A percentile compares a stretch with the other conserved stretches of the same genome.
These are phyloP conservation scores for Mythimna impura DNA, from an alignment of 2,888 invertebrate species.

Conservation along the genomic window DNA sequence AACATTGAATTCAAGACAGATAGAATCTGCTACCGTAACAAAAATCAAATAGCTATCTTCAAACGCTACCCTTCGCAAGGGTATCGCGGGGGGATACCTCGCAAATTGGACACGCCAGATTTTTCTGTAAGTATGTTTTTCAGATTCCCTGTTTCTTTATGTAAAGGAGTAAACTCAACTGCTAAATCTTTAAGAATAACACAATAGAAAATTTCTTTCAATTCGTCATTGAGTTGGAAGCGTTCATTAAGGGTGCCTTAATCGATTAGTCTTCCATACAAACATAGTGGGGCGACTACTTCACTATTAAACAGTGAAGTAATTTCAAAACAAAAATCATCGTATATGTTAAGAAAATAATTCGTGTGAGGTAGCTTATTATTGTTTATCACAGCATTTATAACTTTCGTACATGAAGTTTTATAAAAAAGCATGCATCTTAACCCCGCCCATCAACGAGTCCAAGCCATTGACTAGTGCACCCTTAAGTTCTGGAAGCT, in stretches of 20 bases:
- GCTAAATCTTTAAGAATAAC: conserved; percentile 51
- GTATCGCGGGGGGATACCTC: conserved; percentile 48
- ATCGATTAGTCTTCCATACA: too few relatives aligned
- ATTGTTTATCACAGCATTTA: too few relatives aligned
- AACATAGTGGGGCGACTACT: too few relatives aligned
- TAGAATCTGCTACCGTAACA: conserved; percentile 49
- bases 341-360: too few relatives aligned
- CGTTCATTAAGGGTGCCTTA: conserved; percentile 33
- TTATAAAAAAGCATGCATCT: too few relatives aligned
- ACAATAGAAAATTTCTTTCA: conserved; percentile 32
- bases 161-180: conserved; percentile 35
- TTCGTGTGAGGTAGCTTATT: too few relatives aligned
- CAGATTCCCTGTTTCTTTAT: conserved; percentile 57
- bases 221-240: conserved; percentile 32
- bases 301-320: too few relatives aligned
- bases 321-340: too few relatives aligned
- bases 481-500: conserved; percentile 15
- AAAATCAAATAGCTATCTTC: conserved; percentile 58
- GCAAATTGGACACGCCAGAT: conserved; percentile 71
- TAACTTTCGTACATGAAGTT: too few relatives aligned
- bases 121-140: conserved; percentile 70
- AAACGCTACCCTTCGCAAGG: conserved; percentile 48
- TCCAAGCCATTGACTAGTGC: too few relatives aligned
- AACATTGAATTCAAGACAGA: conserved; percentile 51
- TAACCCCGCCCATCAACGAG: too few relatives aligned